Conservation (phyloP, 2,888 invertebrate species). For the Eulithis testata region DNA sequence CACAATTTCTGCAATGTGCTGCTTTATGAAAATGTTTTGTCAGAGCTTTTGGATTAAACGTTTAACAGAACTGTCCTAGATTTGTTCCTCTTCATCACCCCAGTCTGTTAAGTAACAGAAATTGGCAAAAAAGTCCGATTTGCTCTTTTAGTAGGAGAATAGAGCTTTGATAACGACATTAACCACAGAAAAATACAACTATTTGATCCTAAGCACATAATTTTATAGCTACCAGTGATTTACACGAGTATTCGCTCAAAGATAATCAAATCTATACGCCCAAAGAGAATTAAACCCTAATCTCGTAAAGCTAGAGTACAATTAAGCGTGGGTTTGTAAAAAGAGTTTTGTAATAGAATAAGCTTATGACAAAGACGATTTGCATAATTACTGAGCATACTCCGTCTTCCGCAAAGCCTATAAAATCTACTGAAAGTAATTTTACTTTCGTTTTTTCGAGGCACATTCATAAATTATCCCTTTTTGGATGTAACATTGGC, state of each 20-base stretch:
- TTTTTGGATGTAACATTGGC: conserved; percentile 14
- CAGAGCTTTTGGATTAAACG: neutral
- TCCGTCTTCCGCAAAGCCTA: conserved; percentile 46
- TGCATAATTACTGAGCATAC: conserved; percentile 53
- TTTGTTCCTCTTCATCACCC: too few relatives aligned
- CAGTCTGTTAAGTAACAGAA: too few relatives aligned
- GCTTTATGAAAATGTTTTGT: neutral
- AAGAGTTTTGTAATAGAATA: conserved; percentile 52
- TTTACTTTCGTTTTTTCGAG: conserved; percentile 31
- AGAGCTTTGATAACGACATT: too few relatives aligned
- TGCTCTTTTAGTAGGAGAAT: too few relatives aligned
- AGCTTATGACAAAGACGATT: conserved; percentile 55
- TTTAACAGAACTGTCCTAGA: too few relatives aligned
- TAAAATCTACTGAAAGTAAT: conserved; percentile 41
- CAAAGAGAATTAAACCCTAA: conserved; percentile 32
- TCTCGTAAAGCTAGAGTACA: conserved; percentile 27
- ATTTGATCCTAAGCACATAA: too few relatives aligned
- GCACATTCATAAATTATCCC: conserved; percentile 32
- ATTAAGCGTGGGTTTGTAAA: conserved; percentile 37
- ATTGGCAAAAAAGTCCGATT: too few relatives aligned
- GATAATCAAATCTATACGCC: conserved; percentile 17
- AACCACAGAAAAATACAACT: too few relatives aligned
- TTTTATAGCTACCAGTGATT: neutral
- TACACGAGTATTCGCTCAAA: neutral
- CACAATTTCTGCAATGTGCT: conserved; percentile 2